Conservation (phyloP, 2,113 vertebrate genomes). For the Labeo catla region DNA sequence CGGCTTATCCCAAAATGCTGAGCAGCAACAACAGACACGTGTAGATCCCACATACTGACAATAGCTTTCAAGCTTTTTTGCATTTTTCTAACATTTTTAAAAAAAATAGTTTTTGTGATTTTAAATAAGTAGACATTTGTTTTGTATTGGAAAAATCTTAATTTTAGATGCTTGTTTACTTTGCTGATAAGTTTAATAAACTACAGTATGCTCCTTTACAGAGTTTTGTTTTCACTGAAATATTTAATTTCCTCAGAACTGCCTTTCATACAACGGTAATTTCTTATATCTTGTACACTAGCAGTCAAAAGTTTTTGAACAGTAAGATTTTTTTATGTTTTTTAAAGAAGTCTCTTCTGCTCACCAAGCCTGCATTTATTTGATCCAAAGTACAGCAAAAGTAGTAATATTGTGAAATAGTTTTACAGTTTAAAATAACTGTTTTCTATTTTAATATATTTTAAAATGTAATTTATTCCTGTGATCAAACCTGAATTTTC, state of each 20-base stretch:
- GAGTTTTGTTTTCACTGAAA: neutral
- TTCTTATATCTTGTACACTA: neutral
- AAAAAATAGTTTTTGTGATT: neutral
- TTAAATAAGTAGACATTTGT: neutral
- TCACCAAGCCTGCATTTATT: too few relatives aligned
- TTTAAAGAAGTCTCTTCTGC: too few relatives aligned
- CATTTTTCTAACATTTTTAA: neutral
- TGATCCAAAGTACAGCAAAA: too few relatives aligned
- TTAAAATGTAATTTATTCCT: too few relatives aligned
- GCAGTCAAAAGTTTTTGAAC: too few relatives aligned
- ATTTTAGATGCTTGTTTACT: neutral
- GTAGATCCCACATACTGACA: slow-evolving; percentile 43
- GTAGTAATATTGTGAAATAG: too few relatives aligned
- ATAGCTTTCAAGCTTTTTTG: neutral
- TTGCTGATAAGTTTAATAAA: neutral
- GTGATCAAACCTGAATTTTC: too few relatives aligned
- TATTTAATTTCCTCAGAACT: neutral
- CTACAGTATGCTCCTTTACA: neutral
- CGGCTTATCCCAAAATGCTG: slow-evolving; percentile 82
- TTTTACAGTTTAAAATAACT: too few relatives aligned
- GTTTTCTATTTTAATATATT: too few relatives aligned
- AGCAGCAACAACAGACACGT: slow-evolving; percentile 74
- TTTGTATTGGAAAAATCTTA: neutral
- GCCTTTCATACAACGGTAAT: neutral
- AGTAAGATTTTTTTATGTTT: too few relatives aligned